Base-by-base conservation (phyloP, 2,888 invertebrate genomes). In the Leptothorax acervorum region DNA sequence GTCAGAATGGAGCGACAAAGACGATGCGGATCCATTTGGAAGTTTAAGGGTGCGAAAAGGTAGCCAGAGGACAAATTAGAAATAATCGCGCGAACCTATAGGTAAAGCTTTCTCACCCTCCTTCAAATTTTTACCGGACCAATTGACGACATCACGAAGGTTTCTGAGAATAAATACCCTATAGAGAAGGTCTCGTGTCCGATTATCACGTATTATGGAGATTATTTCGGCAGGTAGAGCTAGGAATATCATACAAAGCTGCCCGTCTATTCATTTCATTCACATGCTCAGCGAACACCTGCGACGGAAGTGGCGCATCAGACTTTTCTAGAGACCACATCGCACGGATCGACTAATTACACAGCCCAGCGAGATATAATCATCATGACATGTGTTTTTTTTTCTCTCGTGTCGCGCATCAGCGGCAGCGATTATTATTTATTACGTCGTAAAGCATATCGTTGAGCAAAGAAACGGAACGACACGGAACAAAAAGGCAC, bases 111-210 rank as follows among this genome's bases (percentile, higher is more conserved):
- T 86, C 85, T 18, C 57, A 39, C 75, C 68, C 82, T 84, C 83
- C 76, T 82, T 87, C 81, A 42, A 85, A 71, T 87, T 91, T 89
- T 91, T 90, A 92, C 91, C 91, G 91, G 92, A 92, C 92, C 93
- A 94, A 94, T 94, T 93, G 93, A 93, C 93, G 92, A 92, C 91
- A 92, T 93, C 92, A 92, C 88, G 89, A 91, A 92, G 90, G 86
- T 90, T 90, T 55, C 87, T 85, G 85, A 86, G 86, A 88, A 90
- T 90, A 55, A 55, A 55, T 23, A 90, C 85, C 87, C 82, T 86
- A 78, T 35, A 6, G 35, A 35, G 85, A 82, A 87, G 91, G 91
- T 91, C 89, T 92, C 92, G 92, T 92, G 92, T 92, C 92, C 89
- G 90, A 88, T 93, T 91, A 92, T 93, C 93, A 92, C 23, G 23